A percentile compares a stretch with the other conserved stretches of the same genome.
These are phyloP conservation scores for Holothuria glaberrima DNA, from an alignment of 35 echinoderm and acorn worm genomes.

Conservation along the genomic window DNA sequence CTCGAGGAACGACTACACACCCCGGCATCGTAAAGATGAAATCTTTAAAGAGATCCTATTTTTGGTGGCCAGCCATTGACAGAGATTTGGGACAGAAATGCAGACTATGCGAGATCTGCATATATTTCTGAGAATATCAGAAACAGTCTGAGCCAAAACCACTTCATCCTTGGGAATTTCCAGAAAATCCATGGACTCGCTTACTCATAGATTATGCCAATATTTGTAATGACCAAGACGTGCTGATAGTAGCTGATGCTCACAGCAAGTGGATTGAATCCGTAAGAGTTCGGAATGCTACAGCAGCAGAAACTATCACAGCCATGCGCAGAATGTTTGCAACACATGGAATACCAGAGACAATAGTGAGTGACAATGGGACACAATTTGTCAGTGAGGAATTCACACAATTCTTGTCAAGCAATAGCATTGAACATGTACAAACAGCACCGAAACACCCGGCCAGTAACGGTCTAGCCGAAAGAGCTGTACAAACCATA, in stretches of 20 bases:
- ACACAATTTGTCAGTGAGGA: conserved; percentile 69
- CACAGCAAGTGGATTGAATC: conserved; percentile 61
- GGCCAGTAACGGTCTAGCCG: conserved; percentile 66
- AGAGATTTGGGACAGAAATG: conserved; percentile 27
- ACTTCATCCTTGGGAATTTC: conserved; percentile 52
- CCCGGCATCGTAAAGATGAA: conserved; percentile 66
- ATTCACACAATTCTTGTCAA: conserved; percentile 53
- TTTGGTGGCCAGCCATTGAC: conserved; percentile 64
- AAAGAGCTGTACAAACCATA: conserved; percentile 68
- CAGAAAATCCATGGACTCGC: conserved; percentile 52
- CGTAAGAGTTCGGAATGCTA: conserved; percentile 10
- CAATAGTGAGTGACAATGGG: conserved; percentile 76
- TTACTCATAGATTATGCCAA: conserved; percentile 58
- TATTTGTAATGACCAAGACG: conserved; percentile 34
- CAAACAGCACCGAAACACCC: conserved; percentile 76
- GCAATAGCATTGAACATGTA: conserved; percentile 69
- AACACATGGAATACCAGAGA: conserved; percentile 69
- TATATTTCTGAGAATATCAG: conserved; percentile 46
- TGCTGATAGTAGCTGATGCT: conserved; percentile 51
- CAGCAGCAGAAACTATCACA: conserved; percentile 50
- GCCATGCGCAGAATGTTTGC: conserved; percentile 61
- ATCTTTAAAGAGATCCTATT: conserved; percentile 1
- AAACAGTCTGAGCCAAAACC: conserved; percentile 37
- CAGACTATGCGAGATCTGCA: conserved; percentile 20
- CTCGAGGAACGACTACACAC: conserved; percentile 64